Conservation (phyloP, 2,797 vertebrate genomes). For the Mormyrus hasselquistii region DNA sequence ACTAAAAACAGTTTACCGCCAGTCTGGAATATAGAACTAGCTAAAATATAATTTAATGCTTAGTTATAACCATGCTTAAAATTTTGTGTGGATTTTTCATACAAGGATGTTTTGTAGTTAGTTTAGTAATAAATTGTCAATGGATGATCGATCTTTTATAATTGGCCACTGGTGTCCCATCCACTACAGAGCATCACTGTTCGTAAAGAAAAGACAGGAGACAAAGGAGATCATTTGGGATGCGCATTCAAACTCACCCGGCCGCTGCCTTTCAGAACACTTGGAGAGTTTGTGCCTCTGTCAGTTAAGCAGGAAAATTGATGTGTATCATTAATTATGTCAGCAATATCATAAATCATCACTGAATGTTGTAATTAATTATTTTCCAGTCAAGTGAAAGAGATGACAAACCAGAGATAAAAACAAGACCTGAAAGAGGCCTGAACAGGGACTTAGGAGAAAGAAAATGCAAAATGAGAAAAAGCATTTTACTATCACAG, state of each 20-base stretch:
- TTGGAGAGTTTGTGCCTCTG: constrained; percentile 65
- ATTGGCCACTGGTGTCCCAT: constrained; percentile 24
- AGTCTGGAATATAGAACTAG: background rate
- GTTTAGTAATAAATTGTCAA: constrained; percentile 45
- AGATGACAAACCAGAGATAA: constrained; percentile 84
- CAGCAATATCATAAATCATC: constrained; percentile 95
- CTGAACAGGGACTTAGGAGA: constrained; percentile 42
- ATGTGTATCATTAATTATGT: constrained; percentile 96
- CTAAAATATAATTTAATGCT: background rate
- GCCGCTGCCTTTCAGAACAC: constrained; percentile 56
- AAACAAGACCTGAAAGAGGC: constrained; percentile 61
- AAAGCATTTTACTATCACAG: constrained; percentile 47
- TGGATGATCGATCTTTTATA: constrained; percentile 43
- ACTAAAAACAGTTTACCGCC: background rate
- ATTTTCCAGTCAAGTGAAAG: constrained; percentile 83
- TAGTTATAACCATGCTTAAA: background rate
- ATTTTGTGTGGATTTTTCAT: background rate
- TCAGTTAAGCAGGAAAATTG: constrained; percentile 90
- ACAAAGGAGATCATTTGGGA: constrained; percentile 31
- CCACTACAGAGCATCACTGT: constrained; percentile 11
- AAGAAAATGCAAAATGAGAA: constrained; percentile 46
- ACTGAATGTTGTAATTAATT: constrained; percentile 88
- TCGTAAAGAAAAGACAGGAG: constrained; percentile 21
- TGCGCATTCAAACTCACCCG: constrained; percentile 48
- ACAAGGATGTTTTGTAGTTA: constrained; percentile 46